These are phyloP conservation scores for Accipiter cooperii DNA, from an alignment of 2,113 vertebrate genomes.

Conservation along the genomic window DNA sequence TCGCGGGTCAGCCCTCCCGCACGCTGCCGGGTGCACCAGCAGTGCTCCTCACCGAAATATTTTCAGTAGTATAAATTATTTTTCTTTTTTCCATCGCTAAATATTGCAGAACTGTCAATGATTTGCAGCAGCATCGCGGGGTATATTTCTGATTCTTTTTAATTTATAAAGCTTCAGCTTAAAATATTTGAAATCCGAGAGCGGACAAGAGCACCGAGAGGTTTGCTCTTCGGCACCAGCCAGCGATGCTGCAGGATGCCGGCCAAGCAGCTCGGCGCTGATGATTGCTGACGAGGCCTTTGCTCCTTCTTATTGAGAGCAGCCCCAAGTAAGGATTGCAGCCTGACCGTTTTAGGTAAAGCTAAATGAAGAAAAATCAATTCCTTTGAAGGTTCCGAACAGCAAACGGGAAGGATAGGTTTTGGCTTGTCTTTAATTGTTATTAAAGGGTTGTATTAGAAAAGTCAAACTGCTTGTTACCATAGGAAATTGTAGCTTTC, in stretches of 20 bases:
- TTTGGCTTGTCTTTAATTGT: background rate
- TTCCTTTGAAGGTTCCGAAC: background rate
- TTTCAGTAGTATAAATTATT: background rate
- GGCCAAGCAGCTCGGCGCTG: background rate
- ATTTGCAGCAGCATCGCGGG: background rate
- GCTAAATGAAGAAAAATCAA: background rate
- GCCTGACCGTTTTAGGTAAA: background rate
- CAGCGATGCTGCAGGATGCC: background rate
- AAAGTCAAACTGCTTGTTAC: background rate
- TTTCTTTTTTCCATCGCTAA: background rate
- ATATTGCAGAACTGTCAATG: background rate
- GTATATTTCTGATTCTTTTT: background rate
- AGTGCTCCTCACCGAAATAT: background rate
- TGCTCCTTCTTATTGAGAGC: background rate
- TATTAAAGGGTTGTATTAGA: background rate
- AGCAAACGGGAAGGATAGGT: background rate
- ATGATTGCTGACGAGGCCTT: no score
- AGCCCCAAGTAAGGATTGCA: background rate
- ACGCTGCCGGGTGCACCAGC: rapidly evolving
- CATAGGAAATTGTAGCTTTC: background rate
- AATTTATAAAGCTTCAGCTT: background rate
- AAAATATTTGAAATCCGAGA: background rate
- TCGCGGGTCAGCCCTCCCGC: rapidly evolving
- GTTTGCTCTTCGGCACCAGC: background rate
- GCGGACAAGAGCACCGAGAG: rapidly evolving